Conservation (phyloP, 1,140 invertebrate genomes). For the Apolygus lucorum region DNA sequence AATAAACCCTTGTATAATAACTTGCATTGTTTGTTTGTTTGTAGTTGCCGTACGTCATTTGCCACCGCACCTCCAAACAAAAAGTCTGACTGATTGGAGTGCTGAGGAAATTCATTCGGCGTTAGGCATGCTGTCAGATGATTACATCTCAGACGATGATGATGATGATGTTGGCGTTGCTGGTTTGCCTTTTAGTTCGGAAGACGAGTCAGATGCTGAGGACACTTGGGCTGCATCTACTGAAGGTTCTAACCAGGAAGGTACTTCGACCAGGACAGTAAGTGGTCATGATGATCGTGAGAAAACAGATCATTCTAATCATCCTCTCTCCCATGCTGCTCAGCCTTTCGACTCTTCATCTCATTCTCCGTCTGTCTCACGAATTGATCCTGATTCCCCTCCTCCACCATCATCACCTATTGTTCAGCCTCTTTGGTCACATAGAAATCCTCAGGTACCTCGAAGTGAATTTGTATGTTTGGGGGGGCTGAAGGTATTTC, state of each 20-base stretch:
- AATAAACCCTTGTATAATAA: no score
- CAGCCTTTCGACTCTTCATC: no score
- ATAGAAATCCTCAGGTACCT: no score
- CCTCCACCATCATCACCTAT: background rate
- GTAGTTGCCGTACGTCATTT: no score
- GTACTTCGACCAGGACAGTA: no score
- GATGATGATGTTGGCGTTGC: background rate
- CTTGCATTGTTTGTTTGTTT: no score
- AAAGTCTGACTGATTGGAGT: background rate
- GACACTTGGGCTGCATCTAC: background rate
- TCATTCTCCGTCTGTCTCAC: no score
- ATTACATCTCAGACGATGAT: background rate
- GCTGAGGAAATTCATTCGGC: background rate
- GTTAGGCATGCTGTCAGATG: background rate
- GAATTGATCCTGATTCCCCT: background rate
- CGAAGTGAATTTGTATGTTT: no score
- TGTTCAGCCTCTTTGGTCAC: background rate
- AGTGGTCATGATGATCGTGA: no score
- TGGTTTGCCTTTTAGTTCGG: background rate
- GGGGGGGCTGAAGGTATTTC: background rate
- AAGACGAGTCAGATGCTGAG: background rate
- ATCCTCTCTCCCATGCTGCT: no score
- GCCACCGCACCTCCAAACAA: background rate
- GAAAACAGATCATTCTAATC: no score
- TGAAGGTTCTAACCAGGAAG: no score